These are phyloP conservation scores for Seira musarum DNA, from an alignment of 2,888 invertebrate genomes.

Conservation along the genomic window DNA sequence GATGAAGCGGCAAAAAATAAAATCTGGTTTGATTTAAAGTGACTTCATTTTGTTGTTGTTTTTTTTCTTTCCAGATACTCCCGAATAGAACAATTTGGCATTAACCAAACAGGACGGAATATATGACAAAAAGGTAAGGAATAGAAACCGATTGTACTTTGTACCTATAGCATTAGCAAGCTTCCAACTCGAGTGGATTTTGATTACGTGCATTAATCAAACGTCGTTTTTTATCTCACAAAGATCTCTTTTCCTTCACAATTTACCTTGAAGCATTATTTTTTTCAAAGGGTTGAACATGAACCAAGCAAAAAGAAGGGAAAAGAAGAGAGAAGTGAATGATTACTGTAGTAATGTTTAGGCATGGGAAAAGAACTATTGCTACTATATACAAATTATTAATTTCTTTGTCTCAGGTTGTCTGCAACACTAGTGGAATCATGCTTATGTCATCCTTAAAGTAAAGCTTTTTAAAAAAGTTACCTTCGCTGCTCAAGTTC, in stretches of 20 bases:
- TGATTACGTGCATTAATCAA: slow-evolving; percentile 7
- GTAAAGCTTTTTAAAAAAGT: not conserved
- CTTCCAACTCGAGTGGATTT: not conserved
- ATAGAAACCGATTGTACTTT: slow-evolving; percentile 6
- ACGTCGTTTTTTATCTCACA: not conserved
- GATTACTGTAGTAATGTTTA: not conserved
- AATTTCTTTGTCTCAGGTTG: slow-evolving; percentile 9
- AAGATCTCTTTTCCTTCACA: not conserved
- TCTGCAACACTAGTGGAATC: not conserved
- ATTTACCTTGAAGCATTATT: not conserved
- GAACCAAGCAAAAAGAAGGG: not conserved
- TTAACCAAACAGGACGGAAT: slow-evolving; percentile 43
- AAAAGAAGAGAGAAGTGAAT: not conserved
- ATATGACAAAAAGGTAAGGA: slow-evolving; percentile 60
- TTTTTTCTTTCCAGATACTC: slow-evolving; percentile 47
- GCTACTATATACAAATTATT: not conserved
- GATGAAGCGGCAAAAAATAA: too few species aligned
- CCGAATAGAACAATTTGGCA: slow-evolving; percentile 39
- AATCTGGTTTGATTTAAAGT: slow-evolving; percentile 13
- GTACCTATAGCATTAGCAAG: not conserved
- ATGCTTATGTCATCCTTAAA: not conserved
- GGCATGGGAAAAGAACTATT: too few species aligned
- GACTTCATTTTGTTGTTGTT: not conserved
- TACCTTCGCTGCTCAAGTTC: too few species aligned
- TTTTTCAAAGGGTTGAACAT: not conserved